A percentile compares a stretch with the other conserved stretches of the same genome.
Conservation (phyloP, 2,113 vertebrate species). For the Mormoops blainvillei region DNA sequence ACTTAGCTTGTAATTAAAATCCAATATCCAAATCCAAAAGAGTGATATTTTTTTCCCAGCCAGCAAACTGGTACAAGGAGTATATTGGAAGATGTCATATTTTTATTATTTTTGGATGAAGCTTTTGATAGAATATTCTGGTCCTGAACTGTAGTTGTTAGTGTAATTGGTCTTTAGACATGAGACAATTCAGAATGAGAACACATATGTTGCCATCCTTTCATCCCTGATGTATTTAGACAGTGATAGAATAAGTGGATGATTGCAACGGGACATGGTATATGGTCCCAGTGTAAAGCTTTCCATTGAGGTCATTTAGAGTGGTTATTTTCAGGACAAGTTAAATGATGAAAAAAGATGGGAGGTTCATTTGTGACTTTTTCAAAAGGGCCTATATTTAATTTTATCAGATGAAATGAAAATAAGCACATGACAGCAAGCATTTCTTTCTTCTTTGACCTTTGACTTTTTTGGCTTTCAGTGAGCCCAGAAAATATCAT, state of each 20-base stretch:
- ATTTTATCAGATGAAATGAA: slow-evolving; percentile 38
- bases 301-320: not conserved
- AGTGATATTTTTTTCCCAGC: not conserved
- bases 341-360: slow-evolving; percentile 20
- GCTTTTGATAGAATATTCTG: not conserved
- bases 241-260: not conserved
- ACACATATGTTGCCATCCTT: not conserved
- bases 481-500: not conserved
- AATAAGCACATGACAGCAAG: not conserved
- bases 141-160: not conserved
- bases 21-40: not conserved
- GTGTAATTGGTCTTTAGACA: not conserved
- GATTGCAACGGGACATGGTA: not conserved
- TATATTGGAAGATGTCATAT: not conserved
- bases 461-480: not conserved
- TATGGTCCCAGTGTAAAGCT: not conserved
- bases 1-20: slow-evolving; percentile 22
- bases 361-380: slow-evolving; percentile 21
- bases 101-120: not conserved
- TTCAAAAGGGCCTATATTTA: slow-evolving; percentile 14
- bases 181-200: not conserved
- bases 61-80: not conserved
- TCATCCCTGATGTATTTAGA: not conserved
- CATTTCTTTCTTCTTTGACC: not conserved
- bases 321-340: slow-evolving; percentile 24